Evolutionary conservation across 2,797 vertebrate species (phyloP).

Genomic region (Anomalospiza imberbis): DNA sequence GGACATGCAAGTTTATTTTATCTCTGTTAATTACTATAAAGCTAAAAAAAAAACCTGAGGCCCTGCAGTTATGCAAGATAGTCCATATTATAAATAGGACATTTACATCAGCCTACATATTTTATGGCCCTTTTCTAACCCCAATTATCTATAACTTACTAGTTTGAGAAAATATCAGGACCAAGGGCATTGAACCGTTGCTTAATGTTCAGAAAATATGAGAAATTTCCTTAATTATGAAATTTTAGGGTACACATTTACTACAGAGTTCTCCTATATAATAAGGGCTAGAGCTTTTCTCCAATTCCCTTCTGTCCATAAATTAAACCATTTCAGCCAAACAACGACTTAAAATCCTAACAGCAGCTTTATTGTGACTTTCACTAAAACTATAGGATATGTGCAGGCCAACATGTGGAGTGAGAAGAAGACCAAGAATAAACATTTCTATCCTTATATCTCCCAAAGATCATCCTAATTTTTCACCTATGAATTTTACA

Average conservation of each 20-base stretch:
- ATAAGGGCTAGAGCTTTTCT: not conserved
- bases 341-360: not conserved
- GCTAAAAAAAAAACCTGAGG: not conserved
- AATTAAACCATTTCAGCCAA: not conserved
- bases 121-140: not conserved
- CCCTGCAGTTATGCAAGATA: not conserved
- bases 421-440: not conserved
- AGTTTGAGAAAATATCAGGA: not conserved
- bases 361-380: not conserved
- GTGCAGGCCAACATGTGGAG: not conserved
- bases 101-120: not conserved
- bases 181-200: not conserved
- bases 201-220: not conserved
- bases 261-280: not conserved
- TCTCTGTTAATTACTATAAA: not conserved
- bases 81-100: not conserved
- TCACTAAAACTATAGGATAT: not conserved
- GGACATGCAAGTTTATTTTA: slow-evolving; percentile 3
- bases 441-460: not conserved
- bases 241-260: not conserved
- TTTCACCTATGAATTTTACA: not conserved
- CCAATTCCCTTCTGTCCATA: not conserved
- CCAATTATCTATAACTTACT: not conserved
- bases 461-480: not conserved
- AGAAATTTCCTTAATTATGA: not conserved